A percentile compares a stretch with the other conserved stretches of the same genome.
Evolutionary conservation across 2,113 vertebrate species (phyloP).

Genomic region (Tenrec ecaudatus): DNA sequence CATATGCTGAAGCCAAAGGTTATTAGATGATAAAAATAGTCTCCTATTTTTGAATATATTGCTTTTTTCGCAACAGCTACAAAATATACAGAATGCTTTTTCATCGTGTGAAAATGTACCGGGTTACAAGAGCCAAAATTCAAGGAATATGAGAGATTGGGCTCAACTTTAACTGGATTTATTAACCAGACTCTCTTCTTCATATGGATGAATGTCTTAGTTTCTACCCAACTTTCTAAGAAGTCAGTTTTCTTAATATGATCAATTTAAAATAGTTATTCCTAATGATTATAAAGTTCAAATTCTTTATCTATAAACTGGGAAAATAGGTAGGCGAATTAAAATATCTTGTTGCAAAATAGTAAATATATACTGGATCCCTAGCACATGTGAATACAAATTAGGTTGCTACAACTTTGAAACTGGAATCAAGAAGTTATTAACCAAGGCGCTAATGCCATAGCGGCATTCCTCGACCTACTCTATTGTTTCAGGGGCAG

Average conservation of each 20-base stretch:
- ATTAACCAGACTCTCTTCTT: neutral
- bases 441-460: neutral
- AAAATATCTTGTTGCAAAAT: neutral
- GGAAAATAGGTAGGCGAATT: neutral
- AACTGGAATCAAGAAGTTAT: neutral
- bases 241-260: neutral
- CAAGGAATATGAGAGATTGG: neutral
- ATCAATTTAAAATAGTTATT: neutral
- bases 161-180: neutral
- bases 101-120: neutral
- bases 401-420: neutral
- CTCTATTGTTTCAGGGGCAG: neutral
- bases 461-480: neutral
- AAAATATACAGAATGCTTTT: neutral
- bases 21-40: neutral
- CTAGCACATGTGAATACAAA: neutral
- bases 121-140: neutral
- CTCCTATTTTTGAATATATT: neutral
- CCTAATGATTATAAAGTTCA: neutral
- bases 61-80: neutral
- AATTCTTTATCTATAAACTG: neutral
- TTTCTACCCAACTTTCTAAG: slow-evolving; percentile 14
- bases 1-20: too few species aligned
- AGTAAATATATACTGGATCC: neutral
- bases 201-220: neutral